Evolutionary conservation across 2,888 invertebrate species (phyloP).

Genomic region (Ophion ventricosus): DNA sequence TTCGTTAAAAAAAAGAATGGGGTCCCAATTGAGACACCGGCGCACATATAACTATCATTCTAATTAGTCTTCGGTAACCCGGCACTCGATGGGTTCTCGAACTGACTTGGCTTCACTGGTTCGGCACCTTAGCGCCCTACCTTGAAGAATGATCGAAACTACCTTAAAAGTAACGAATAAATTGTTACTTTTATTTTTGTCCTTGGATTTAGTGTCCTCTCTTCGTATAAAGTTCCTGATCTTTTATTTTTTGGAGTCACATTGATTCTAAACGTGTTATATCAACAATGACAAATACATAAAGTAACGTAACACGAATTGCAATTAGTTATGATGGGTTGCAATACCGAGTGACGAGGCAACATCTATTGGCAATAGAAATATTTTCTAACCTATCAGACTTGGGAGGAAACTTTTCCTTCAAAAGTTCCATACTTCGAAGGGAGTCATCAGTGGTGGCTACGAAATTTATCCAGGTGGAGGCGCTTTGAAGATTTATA

Average conservation of each 20-base stretch:
- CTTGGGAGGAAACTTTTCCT: too few relatives aligned
- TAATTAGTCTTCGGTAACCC: constrained; percentile 81
- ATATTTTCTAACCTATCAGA: too few relatives aligned
- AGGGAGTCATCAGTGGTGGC: too few relatives aligned
- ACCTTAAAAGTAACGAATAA: not conserved
- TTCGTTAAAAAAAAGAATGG: constrained; percentile 10
- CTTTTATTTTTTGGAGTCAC: not conserved
- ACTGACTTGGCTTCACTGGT: constrained; percentile 61
- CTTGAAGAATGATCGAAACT: not conserved
- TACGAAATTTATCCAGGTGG: too few relatives aligned
- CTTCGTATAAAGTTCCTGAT: not conserved
- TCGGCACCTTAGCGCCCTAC: constrained; percentile 18
- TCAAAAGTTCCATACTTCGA: too few relatives aligned
- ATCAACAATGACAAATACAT: too few relatives aligned
- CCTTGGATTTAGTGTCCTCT: not conserved
- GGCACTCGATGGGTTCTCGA: constrained; percentile 74
- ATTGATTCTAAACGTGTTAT: too few relatives aligned
- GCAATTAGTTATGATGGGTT: too few relatives aligned
- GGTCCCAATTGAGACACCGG: constrained; percentile 40
- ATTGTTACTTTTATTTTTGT: not conserved
- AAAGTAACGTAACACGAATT: too few relatives aligned
- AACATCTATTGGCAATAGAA: too few relatives aligned
- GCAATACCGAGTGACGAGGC: too few relatives aligned
- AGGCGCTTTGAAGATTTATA: too few relatives aligned
- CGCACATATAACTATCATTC: constrained; percentile 77